A percentile compares a stretch with the other conserved stretches of the same genome.
Evolutionary conservation across 53 echinoderm and acorn worm genomes (phyloP).

Genomic region (Arbacia lixula): DNA sequence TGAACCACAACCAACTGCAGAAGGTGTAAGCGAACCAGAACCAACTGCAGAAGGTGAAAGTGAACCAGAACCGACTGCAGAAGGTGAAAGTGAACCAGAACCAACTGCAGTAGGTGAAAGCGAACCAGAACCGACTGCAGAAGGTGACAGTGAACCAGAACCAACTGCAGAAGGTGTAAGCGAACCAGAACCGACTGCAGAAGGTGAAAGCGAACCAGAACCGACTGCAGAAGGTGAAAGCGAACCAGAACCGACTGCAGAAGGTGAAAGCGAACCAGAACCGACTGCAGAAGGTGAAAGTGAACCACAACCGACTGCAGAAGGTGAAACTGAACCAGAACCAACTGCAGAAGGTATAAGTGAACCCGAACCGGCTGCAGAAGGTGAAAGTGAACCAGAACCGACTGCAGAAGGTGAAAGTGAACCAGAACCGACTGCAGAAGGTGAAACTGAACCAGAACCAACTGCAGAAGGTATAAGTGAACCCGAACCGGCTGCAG

Average conservation of each 20-base stretch:
- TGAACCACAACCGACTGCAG: conserved; percentile 30
- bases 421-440: conserved; percentile 44
- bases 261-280: conserved; percentile 36
- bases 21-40: not conserved
- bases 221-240: conserved; percentile 33
- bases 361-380: conserved; percentile 37
- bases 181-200: conserved; percentile 43
- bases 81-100: conserved; percentile 38
- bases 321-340: conserved; percentile 47
- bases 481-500: conserved; percentile 38
- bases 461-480: conserved; percentile 34
- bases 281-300: conserved; percentile 35
- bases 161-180: conserved; percentile 37
- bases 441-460: conserved; percentile 48
- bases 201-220: conserved; percentile 42
- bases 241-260: conserved; percentile 32
- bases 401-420: conserved; percentile 43
- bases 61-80: conserved; percentile 1
- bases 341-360: conserved; percentile 30
- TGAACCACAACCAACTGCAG: conserved; percentile 6
- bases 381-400: conserved; percentile 47
- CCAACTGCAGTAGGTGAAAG: conserved; percentile 45
- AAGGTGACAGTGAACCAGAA: conserved; percentile 32
- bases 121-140: conserved; percentile 41
- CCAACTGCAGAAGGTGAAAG: conserved; percentile 3